A percentile compares a stretch with the other conserved stretches of the same genome.
phyloP scores from a whole-genome alignment of 2,113 vertebrate genomes.

The Oriolus oriolus region DNA sequence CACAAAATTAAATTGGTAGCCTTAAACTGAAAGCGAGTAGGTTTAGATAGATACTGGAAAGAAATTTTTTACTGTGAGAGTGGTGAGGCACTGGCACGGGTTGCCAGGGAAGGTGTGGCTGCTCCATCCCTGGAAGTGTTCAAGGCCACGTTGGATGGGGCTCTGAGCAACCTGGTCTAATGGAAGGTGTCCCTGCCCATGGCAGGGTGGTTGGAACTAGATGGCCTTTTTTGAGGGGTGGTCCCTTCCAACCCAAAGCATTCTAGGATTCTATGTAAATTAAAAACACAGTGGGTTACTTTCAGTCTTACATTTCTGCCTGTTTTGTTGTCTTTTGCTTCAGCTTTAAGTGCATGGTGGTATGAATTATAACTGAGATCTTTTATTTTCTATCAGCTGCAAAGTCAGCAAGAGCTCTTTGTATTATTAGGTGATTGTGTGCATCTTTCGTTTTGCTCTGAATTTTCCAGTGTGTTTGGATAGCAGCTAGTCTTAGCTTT shows the following conservation, averaged over 20 bases:
- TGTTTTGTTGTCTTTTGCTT: neutral
- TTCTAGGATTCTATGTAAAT: neutral
- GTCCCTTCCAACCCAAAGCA: neutral
- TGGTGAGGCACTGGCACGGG: neutral
- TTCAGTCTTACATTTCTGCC: neutral
- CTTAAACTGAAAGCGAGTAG: neutral
- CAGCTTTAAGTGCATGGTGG: neutral
- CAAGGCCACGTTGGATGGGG: neutral
- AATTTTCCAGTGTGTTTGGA: slow-evolving; percentile 19
- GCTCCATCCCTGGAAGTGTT: neutral
- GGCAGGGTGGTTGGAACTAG: neutral
- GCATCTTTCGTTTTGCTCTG: neutral
- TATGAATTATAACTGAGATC: neutral
- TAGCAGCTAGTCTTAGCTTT: slow-evolving; percentile 3
- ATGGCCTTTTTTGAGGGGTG: neutral
- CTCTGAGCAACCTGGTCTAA: neutral
- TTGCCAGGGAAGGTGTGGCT: neutral
- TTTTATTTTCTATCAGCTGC: neutral
- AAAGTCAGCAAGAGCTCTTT: neutral
- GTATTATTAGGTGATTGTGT: neutral
- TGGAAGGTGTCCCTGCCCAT: neutral
- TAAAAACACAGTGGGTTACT: neutral
- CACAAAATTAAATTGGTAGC: neutral
- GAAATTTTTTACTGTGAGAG: neutral
- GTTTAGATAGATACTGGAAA: neutral